These are phyloP conservation scores for Lithobius niger DNA, from an alignment of 1,140 invertebrate genomes.

Conservation along the genomic window DNA sequence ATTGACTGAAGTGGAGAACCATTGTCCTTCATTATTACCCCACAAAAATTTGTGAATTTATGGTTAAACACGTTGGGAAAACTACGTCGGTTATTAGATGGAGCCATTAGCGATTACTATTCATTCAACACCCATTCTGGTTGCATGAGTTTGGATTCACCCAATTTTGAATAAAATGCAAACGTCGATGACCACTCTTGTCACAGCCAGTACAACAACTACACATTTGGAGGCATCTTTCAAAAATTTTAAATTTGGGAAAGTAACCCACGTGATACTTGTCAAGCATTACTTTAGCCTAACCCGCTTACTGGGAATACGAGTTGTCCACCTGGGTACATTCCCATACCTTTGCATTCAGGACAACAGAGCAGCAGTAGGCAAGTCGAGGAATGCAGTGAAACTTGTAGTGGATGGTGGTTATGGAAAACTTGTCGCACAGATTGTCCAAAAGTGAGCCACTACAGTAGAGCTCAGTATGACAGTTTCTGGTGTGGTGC, in stretches of 20 bases:
- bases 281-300: not conserved
- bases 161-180: conserved; percentile 15
- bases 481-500: not conserved
- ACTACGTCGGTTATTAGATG: not conserved
- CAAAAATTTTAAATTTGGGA: not conserved
- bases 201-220: not conserved
- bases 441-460: not conserved
- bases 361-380: not conserved
- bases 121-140: conserved; percentile 2
- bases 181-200: conserved; percentile 7
- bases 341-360: not conserved
- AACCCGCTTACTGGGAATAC: not conserved
- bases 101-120: not conserved
- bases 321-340: not conserved
- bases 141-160: conserved; percentile 8
- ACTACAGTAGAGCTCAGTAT: not conserved
- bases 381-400: not conserved
- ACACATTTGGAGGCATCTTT: not conserved
- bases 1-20: not conserved
- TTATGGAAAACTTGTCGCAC: not conserved
- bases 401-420: conserved; percentile 2
- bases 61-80: not conserved
- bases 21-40: not conserved
- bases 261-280: not conserved
- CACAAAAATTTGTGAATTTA: not conserved